phyloP scores from a whole-genome alignment of 2,888 invertebrate genomes.

The Pyrochroa serraticornis region DNA sequence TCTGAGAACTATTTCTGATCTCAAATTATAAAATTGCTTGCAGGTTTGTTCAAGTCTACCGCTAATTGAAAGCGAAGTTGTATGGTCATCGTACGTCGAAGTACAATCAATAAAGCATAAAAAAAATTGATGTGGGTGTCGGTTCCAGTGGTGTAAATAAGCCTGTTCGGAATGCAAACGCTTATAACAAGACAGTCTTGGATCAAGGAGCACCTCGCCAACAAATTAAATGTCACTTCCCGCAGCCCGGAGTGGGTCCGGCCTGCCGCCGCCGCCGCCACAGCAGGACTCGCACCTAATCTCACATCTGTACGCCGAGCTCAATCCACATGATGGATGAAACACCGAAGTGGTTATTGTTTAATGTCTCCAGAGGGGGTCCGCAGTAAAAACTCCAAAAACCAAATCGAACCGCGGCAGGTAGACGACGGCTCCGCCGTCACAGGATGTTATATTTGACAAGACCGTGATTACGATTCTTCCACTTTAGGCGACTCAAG shows the following conservation, averaged over 20 bases:
- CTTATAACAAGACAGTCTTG: constrained; percentile 3
- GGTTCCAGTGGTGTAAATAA: background rate
- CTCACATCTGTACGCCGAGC: constrained; percentile 50
- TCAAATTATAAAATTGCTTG: no score
- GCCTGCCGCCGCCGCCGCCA: constrained; percentile 34
- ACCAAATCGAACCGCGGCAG: constrained; percentile 45
- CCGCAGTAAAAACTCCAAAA: constrained; percentile 46
- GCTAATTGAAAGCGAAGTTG: background rate
- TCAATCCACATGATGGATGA: constrained; percentile 54
- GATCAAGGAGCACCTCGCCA: constrained; percentile 46
- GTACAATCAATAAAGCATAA: background rate
- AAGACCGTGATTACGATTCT: constrained; percentile 48
- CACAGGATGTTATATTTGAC: constrained; percentile 48
- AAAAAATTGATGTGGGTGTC: background rate
- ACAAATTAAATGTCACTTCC: constrained; percentile 57
- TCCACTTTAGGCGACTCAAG: constrained; percentile 39
- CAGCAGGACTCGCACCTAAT: constrained; percentile 54
- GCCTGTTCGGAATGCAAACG: no score
- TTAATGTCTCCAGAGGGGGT: constrained; percentile 56
- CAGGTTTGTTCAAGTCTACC: no score
- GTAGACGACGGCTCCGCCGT: constrained; percentile 44
- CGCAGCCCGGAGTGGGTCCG: constrained; percentile 42
- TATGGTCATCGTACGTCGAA: background rate
- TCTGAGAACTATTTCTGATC: no score
- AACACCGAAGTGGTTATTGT: constrained; percentile 58